Evolutionary conservation across 2,797 vertebrate genomes (phyloP).

Genomic region (Centropyge bicolor): DNA sequence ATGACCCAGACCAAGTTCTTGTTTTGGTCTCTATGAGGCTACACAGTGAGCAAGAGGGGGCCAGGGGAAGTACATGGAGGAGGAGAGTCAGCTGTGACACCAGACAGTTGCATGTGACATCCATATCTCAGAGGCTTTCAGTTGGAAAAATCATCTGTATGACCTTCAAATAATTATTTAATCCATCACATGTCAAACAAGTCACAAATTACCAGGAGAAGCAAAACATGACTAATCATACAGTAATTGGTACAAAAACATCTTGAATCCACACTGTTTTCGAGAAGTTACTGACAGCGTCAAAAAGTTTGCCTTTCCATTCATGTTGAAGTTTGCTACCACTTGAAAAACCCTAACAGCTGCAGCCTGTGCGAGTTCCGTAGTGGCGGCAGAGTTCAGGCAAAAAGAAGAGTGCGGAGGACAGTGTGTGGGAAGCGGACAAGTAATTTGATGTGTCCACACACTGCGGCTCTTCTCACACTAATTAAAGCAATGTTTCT

Average conservation of each 20-base stretch:
- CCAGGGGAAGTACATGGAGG: neutral
- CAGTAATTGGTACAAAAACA: neutral
- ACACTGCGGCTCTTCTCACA: neutral
- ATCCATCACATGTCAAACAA: neutral
- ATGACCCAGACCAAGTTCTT: neutral
- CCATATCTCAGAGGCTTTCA: too few species aligned
- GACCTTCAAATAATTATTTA: neutral
- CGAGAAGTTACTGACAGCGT: neutral
- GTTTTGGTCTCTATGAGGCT: neutral
- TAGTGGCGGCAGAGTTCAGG: neutral
- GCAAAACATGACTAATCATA: neutral
- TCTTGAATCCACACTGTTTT: neutral
- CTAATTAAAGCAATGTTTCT: slow-evolving; percentile 30
- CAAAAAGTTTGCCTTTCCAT: neutral
- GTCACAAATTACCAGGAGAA: neutral
- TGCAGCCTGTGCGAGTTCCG: neutral
- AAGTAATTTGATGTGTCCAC: slow-evolving; percentile 4
- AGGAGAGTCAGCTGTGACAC: neutral
- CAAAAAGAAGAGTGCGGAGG: neutral
- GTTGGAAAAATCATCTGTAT: too few species aligned
- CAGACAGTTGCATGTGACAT: neutral
- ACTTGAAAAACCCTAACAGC: neutral
- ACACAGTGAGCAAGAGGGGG: neutral
- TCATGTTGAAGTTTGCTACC: neutral
- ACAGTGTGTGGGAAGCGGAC: slow-evolving; percentile 8